Conservation (phyloP, 2,888 invertebrate species). For the Tryphoninae sp. region DNA sequence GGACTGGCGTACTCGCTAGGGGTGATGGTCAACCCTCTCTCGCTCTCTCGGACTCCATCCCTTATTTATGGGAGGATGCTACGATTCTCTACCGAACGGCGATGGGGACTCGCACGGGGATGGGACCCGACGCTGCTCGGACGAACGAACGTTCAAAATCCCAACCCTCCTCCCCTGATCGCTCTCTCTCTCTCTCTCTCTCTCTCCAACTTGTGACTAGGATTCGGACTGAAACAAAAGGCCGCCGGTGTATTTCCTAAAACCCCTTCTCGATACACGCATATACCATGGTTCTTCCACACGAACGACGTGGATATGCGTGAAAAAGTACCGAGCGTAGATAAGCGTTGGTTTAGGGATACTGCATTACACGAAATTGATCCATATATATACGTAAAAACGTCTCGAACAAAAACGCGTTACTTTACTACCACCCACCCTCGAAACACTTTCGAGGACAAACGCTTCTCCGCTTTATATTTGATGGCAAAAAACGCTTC, state of each 20-base stretch:
- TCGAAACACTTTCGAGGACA: slow-evolving; percentile 17
- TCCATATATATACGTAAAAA: slow-evolving; percentile 27
- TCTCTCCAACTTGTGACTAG: slow-evolving; percentile 14
- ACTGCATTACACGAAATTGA: slow-evolving; percentile 42
- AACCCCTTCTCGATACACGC: slow-evolving; percentile 21
- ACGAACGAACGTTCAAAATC: slow-evolving; percentile 48
- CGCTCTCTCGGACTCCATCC: slow-evolving; percentile 69
- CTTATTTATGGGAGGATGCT: slow-evolving; percentile 74
- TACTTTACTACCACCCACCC: slow-evolving; percentile 5
- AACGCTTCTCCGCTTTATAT: slow-evolving; percentile 23
- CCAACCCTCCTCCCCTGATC: slow-evolving; percentile 32
- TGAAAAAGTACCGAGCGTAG: slow-evolving; percentile 42
- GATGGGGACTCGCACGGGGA: slow-evolving; percentile 55
- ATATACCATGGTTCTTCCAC: slow-evolving; percentile 39
- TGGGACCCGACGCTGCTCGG: slow-evolving; percentile 42
- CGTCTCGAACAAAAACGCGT: slow-evolving; percentile 10
- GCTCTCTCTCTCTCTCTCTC: slow-evolving; percentile 9
- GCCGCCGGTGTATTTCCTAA: slow-evolving; percentile 4
- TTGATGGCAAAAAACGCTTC: slow-evolving; percentile 2
- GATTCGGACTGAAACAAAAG: slow-evolving; percentile 56
- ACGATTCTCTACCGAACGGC: slow-evolving; percentile 68
- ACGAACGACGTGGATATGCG: not conserved
- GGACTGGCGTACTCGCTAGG: slow-evolving; percentile 65
- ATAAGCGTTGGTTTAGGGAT: slow-evolving; percentile 60
- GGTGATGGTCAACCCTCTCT: slow-evolving; percentile 54